phyloP scores from a whole-genome alignment of 2,888 invertebrate genomes.

The Cosmorhoe ocellata region DNA sequence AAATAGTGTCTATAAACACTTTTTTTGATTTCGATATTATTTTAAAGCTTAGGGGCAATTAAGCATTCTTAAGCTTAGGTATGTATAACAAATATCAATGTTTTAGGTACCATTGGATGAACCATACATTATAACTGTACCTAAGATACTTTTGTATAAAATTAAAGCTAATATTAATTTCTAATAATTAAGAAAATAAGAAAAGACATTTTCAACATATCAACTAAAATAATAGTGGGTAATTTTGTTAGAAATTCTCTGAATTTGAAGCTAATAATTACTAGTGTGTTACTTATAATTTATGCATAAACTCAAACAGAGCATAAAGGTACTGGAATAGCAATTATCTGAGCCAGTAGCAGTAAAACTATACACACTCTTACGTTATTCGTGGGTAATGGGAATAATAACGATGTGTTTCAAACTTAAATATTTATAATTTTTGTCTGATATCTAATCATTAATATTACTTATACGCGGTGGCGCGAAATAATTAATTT shows the following conservation, averaged over 20 bases:
- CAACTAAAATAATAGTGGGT: background rate
- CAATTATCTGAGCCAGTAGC: constrained; percentile 13
- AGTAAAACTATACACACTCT: constrained; percentile 3
- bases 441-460: too few relatives aligned
- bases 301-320: constrained; percentile 10
- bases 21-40: too few relatives aligned
- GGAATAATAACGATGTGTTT: background rate
- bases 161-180: too few relatives aligned
- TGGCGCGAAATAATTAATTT: too few relatives aligned
- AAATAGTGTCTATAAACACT: too few relatives aligned
- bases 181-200: background rate
- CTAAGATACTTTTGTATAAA: too few relatives aligned
- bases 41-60: too few relatives aligned
- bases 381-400: background rate
- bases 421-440: background rate
- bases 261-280: constrained; percentile 10
- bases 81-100: too few relatives aligned
- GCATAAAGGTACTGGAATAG: background rate
- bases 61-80: too few relatives aligned
- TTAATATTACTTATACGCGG: too few relatives aligned
- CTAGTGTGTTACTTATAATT: constrained; percentile 5
- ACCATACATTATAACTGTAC: too few relatives aligned
- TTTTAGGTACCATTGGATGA: too few relatives aligned
- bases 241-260: background rate
- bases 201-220: background rate